A percentile compares a stretch with the other conserved stretches of the same genome.
Conservation (phyloP, 92 coral and sea anemone species). For the Palythoa grandis region DNA sequence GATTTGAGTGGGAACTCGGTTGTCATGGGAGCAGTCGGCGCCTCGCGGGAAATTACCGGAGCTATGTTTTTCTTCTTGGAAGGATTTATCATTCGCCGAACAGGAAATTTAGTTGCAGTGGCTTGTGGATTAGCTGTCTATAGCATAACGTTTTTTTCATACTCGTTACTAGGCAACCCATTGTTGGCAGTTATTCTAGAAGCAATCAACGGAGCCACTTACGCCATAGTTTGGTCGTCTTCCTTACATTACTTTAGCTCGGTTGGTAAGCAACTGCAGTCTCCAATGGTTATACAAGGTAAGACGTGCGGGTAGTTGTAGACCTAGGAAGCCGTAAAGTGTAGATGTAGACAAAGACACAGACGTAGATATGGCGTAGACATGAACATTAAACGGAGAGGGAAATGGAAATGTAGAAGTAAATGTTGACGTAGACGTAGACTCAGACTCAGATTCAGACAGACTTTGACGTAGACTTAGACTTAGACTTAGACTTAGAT, state of each 20-base stretch:
- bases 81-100: conserved; percentile 62
- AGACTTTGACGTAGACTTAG: no score
- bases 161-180: conserved; percentile 20
- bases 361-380: not conserved
- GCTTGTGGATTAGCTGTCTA: conserved; percentile 8
- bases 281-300: conserved; percentile 25
- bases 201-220: not conserved
- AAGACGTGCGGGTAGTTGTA: not conserved
- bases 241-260: not conserved
- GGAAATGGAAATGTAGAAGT: not conserved
- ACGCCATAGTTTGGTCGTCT: conserved; percentile 21
- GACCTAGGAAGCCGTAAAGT: not conserved
- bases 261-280: conserved; percentile 12
- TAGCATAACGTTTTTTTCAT: not conserved
- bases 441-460: no score
- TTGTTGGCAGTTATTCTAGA: conserved; percentile 5
- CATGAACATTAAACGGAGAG: not conserved
- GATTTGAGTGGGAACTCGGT: conserved; percentile 83
- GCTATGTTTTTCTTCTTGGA: conserved; percentile 73
- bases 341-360: not conserved
- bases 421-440: no score
- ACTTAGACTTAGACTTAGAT: not conserved
- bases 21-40: conserved; percentile 92
- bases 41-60: conserved; percentile 83
- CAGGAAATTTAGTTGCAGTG: conserved; percentile 60